Conservation (phyloP, 2,888 invertebrate genomes). For the Pachymerium ferrugineum region DNA sequence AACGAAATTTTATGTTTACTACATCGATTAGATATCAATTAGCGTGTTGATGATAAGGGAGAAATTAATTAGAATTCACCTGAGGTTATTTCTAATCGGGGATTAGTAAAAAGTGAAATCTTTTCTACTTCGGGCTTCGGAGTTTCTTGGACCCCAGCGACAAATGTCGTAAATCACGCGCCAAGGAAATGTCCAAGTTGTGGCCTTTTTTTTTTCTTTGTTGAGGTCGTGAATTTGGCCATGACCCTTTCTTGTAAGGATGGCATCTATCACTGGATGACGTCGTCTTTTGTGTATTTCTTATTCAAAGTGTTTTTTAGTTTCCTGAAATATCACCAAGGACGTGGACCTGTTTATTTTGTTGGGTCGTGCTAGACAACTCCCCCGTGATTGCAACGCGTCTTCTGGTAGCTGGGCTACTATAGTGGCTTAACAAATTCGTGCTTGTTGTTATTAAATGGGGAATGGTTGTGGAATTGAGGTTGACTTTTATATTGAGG, state of each 20-base stretch:
- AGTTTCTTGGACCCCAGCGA: not conserved
- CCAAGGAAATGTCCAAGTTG: slow-evolving; percentile 21
- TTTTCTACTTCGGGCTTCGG: too few relatives aligned
- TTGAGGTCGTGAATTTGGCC: not conserved
- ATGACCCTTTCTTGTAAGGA: not conserved
- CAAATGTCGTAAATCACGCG: slow-evolving; percentile 13
- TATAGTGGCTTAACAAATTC: too few relatives aligned
- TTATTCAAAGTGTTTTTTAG: too few relatives aligned
- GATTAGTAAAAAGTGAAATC: too few relatives aligned
- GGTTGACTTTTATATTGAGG: too few relatives aligned
- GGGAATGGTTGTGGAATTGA: too few relatives aligned
- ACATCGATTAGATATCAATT: slow-evolving; percentile 15
- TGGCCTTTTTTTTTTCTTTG: not conserved
- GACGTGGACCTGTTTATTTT: slow-evolving; percentile 7
- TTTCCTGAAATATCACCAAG: slow-evolving; percentile 14
- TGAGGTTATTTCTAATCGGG: too few relatives aligned
- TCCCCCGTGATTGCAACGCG: not conserved
- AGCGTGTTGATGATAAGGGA: not conserved
- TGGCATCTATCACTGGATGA: slow-evolving; percentile 6
- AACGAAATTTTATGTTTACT: not conserved
- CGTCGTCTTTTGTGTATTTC: slow-evolving; percentile 2
- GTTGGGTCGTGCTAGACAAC: not conserved
- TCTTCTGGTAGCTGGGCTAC: not conserved
- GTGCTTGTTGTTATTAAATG: too few relatives aligned
- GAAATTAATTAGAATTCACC: not conserved